Evolutionary conservation across 2,888 invertebrate genomes (phyloP).

Genomic region (Ernsta delagoae): DNA sequence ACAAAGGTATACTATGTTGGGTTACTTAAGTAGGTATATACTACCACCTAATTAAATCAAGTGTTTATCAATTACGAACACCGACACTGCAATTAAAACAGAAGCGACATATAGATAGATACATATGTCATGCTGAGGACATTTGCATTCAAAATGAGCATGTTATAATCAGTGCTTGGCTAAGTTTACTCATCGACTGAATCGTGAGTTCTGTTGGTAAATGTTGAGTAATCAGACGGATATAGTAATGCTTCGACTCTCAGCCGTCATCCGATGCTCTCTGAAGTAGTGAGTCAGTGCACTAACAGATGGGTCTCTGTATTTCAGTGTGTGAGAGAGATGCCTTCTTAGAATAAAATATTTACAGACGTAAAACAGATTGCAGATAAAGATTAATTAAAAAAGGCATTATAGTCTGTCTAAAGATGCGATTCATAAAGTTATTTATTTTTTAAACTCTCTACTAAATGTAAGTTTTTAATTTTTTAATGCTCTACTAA

Average conservation of each 20-base stretch:
- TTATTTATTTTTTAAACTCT: too few species aligned
- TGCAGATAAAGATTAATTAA: slow-evolving; percentile 23
- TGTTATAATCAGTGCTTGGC: slow-evolving; percentile 28
- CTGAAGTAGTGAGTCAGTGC: slow-evolving; percentile 59
- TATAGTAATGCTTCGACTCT: slow-evolving; percentile 59
- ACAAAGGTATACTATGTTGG: too few species aligned
- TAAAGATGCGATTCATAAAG: not conserved
- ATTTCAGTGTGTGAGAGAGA: slow-evolving; percentile 23
- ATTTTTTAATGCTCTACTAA: not conserved
- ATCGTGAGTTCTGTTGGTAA: slow-evolving; percentile 30
- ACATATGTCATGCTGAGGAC: not conserved
- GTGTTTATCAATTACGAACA: not conserved
- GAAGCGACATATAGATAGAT: not conserved
- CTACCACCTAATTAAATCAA: not conserved
- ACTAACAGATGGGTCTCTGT: slow-evolving; percentile 56
- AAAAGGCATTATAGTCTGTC: too few species aligned
- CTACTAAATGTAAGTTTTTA: too few species aligned
- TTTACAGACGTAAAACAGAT: slow-evolving; percentile 17
- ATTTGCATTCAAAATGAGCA: slow-evolving; percentile 27
- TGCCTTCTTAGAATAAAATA: slow-evolving; percentile 20
- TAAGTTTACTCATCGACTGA: slow-evolving; percentile 38
- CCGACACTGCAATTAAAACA: not conserved
- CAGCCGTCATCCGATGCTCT: slow-evolving; percentile 52
- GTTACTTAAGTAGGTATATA: too few species aligned
- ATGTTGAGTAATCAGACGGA: slow-evolving; percentile 71